phyloP scores from a whole-genome alignment of 2,797 vertebrate genomes.

The Glossophaga mutica region DNA sequence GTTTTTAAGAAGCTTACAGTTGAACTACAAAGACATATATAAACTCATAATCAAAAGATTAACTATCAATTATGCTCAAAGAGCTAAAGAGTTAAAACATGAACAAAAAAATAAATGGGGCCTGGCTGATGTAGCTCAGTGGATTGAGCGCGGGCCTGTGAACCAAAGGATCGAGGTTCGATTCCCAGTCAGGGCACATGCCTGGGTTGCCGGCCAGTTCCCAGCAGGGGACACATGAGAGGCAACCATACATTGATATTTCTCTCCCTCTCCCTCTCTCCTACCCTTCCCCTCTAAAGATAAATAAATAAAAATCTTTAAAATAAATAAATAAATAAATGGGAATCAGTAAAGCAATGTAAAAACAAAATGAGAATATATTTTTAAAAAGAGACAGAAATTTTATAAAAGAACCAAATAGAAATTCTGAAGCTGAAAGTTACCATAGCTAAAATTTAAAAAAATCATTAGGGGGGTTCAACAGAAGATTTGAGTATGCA shows the following conservation, averaged over 20 bases:
- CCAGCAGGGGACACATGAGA: too few relatives aligned
- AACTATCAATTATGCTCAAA: not conserved
- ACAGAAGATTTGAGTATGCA: not conserved
- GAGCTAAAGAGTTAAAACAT: not conserved
- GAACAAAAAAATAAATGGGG: not conserved
- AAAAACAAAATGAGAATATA: not conserved
- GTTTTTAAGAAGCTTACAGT: not conserved
- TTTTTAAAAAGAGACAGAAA: not conserved
- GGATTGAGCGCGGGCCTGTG: too few relatives aligned
- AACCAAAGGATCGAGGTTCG: too few relatives aligned
- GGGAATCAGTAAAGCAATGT: not conserved
- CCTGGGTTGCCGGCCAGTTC: too few relatives aligned
- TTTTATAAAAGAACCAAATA: not conserved
- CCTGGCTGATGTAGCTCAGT: too few relatives aligned
- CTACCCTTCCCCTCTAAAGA: too few relatives aligned
- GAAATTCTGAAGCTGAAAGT: not conserved
- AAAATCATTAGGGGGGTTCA: not conserved
- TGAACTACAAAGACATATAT: not conserved
- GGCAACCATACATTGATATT: too few relatives aligned
- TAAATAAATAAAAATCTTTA: too few relatives aligned
- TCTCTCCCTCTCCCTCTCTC: too few relatives aligned
- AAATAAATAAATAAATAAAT: too few relatives aligned
- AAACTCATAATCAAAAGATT: not conserved
- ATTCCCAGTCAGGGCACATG: too few relatives aligned
- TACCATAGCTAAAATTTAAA: too few relatives aligned